Evolutionary conservation across 2,113 vertebrate species (phyloP).

Genomic region (Tyrannus savana): DNA sequence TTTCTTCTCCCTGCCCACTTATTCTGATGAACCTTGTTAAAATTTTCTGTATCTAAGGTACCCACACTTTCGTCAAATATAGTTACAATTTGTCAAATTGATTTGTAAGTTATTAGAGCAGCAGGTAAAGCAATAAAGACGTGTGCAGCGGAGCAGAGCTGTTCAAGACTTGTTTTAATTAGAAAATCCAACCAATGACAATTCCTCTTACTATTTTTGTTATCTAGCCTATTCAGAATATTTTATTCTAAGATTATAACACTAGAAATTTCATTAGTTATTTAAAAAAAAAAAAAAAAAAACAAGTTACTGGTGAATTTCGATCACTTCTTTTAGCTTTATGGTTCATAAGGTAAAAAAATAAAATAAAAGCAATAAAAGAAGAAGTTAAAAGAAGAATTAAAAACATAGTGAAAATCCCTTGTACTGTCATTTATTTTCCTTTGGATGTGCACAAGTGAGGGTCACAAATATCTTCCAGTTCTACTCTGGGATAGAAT

Average conservation of each 20-base stretch:
- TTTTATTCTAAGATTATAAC: neutral
- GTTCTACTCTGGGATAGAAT: neutral
- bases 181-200: neutral
- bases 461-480: neutral
- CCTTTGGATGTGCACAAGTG: neutral
- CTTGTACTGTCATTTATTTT: neutral
- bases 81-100: neutral
- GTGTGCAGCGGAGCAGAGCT: rapidly evolving
- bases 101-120: neutral
- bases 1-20: neutral
- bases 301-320: neutral
- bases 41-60: neutral
- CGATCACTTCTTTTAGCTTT: neutral
- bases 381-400: neutral
- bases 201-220: neutral
- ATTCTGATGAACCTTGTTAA: neutral
- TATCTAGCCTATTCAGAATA: neutral
- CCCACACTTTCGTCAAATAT: neutral
- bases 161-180: neutral
- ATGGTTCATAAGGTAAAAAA: neutral
- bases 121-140: neutral
- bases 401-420: neutral
- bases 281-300: neutral
- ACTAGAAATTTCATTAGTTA: neutral
- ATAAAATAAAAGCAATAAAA: neutral